These are phyloP conservation scores for Clanis bilineata DNA, from an alignment of 2,888 invertebrate genomes.

Conservation along the genomic window DNA sequence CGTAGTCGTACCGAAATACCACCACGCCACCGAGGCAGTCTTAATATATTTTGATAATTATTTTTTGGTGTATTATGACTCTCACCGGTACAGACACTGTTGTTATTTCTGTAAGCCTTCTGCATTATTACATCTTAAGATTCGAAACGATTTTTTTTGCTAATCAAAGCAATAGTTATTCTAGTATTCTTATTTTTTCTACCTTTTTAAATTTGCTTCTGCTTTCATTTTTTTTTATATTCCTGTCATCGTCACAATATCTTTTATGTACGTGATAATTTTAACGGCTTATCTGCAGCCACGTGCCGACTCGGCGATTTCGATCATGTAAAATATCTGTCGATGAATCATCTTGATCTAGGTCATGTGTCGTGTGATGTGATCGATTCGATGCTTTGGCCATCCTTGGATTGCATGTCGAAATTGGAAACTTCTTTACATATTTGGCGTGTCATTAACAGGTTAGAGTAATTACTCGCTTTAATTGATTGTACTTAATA, in stretches of 20 bases:
- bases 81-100: too few relatives aligned
- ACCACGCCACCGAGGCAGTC: too few relatives aligned
- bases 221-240: too few relatives aligned
- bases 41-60: too few relatives aligned
- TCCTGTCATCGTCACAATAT: not conserved
- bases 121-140: too few relatives aligned
- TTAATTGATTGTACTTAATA: constrained; percentile 1
- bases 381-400: not conserved
- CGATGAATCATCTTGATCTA: not conserved
- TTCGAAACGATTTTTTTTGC: too few relatives aligned
- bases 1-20: too few relatives aligned
- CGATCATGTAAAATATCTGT: not conserved
- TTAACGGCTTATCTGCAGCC: not conserved
- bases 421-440: constrained; percentile 10
- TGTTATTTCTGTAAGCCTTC: too few relatives aligned
- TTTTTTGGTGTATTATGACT: too few relatives aligned
- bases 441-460: constrained; percentile 6
- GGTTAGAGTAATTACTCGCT: not conserved
- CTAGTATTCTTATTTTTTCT: too few relatives aligned
- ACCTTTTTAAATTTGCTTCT: too few relatives aligned
- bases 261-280: not conserved
- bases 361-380: not conserved
- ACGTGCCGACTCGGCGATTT: not conserved
- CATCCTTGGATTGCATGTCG: not conserved
- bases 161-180: too few relatives aligned